phyloP scores from a whole-genome alignment of 2,797 vertebrate genomes.

The Cirrhinus mrigala region DNA sequence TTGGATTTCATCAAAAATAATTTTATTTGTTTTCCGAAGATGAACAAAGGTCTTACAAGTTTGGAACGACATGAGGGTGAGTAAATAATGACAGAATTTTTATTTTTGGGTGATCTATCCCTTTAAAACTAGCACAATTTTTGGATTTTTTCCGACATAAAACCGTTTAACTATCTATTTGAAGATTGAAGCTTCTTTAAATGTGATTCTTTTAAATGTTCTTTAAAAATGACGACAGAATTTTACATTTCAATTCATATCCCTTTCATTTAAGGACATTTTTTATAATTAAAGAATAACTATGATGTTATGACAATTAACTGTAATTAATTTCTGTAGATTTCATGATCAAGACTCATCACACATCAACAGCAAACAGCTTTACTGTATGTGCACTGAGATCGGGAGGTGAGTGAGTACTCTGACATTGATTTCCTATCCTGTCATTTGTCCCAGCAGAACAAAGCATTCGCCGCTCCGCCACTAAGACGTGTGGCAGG shows the following conservation, averaged over 20 bases:
- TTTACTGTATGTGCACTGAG: slow-evolving; percentile 31
- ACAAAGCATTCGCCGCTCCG: slow-evolving; percentile 37
- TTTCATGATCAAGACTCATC: not conserved
- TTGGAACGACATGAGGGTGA: too few species aligned
- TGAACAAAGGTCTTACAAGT: too few species aligned
- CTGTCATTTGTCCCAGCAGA: slow-evolving; percentile 44
- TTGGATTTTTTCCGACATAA: not conserved
- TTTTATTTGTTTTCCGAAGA: too few species aligned
- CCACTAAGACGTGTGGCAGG: slow-evolving; percentile 39
- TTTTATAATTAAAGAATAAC: not conserved
- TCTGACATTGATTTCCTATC: slow-evolving; percentile 49
- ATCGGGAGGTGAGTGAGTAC: slow-evolving; percentile 33
- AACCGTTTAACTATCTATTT: not conserved
- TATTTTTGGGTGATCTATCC: too few species aligned
- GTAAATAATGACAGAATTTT: too few species aligned
- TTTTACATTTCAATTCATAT: too few species aligned
- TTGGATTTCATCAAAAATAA: too few species aligned
- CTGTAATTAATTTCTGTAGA: not conserved
- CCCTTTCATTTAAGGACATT: not conserved
- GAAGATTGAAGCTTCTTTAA: not conserved
- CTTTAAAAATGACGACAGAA: not conserved
- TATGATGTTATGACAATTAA: not conserved
- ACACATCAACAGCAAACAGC: slow-evolving; percentile 1
- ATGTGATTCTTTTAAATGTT: not conserved
- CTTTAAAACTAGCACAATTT: not conserved